phyloP scores from a whole-genome alignment of 1,140 invertebrate genomes.

The Leptinotarsa lineolata region DNA sequence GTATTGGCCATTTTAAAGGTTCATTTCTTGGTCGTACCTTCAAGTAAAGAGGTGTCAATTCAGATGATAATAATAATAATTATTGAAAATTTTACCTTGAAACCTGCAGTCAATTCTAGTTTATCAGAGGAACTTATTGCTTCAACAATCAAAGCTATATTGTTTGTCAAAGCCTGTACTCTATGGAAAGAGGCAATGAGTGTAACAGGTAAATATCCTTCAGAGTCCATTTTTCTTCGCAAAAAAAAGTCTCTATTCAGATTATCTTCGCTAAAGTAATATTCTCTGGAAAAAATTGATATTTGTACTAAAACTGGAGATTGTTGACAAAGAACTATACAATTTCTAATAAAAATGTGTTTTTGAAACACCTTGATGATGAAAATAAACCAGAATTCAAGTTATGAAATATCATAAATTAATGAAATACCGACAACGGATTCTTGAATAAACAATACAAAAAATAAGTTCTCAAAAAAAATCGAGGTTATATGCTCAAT shows the following conservation, averaged over 20 bases:
- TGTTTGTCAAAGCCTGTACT: conserved; percentile 84
- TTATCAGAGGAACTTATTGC: conserved; percentile 81
- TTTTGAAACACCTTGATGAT: too few relatives aligned
- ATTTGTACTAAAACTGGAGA: too few relatives aligned
- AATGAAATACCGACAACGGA: too few relatives aligned
- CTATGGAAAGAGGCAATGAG: conserved; percentile 96
- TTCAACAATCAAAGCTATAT: conserved; percentile 80
- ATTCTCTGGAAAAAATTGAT: conserved; percentile 75
- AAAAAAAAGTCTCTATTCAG: conserved; percentile 95
- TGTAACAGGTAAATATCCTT: conserved; percentile 91
- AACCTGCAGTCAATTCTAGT: conserved; percentile 78
- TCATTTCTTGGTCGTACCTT: conserved; percentile 79
- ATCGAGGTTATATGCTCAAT: too few relatives aligned
- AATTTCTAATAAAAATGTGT: too few relatives aligned
- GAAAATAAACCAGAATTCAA: too few relatives aligned
- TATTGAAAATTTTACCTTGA: conserved; percentile 64
- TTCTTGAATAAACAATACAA: too few relatives aligned
- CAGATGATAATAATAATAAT: background rate
- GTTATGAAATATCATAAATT: too few relatives aligned
- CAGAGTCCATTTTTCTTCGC: conserved; percentile 91
- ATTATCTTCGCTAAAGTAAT: conserved; percentile 99
- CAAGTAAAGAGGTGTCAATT: conserved; percentile 5
- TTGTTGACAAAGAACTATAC: too few relatives aligned
- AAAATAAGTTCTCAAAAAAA: too few relatives aligned
- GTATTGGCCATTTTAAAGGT: conserved; percentile 86